Base-by-base conservation (phyloP, 2,888 invertebrate species). In the Tenthredo distinguenda region DNA sequence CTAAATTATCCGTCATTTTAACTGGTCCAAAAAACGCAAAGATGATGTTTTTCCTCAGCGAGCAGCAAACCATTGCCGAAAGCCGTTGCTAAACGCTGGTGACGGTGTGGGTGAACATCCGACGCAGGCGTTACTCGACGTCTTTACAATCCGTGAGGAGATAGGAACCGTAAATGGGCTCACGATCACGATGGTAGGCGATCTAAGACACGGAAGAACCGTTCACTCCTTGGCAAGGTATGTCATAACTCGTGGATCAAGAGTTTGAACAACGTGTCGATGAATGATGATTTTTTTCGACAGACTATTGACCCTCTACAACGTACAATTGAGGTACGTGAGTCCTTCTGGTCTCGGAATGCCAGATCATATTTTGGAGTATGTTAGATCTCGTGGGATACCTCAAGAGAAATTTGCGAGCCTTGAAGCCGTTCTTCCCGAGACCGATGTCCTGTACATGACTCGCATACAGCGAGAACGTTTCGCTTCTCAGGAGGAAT, bases 91-190 rank as follows among this genome's bases (percentile, higher is more conserved):
- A 83, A 99, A 99, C 94, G 99, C 99, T 15, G 99, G 99, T 1
- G 99, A 99, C 94, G 99, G 99, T 10, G 95, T 98, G 0, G 99
- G 99, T 0, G 99, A 99, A 93, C 99, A 99, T 94, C 99, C 99
- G 0, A 99, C 99, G 0, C 99, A 99, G 94, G 99, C 99, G 0
- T 94, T 99, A 18, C 94, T 99, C 12, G 99, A 99, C 92, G 96
- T 99, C 4, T 99, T 99, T 92, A 99, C 99, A 6, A 99, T 99
- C 90, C 96, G 99, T 87, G 99, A 99, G 94, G 99, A 99, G 95
- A 98, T 99, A 87, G 99, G 99, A 89, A 99, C 99, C 0, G 99
- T 99, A 0, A 99, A 99, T 92, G 98, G 98, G 0, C 95, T 99
- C 12, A 99, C 98, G 0, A 98, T 99, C 84, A 99, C 99, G 0